Base-by-base conservation (phyloP, 2,888 invertebrate species). In the Lomographa bimaculata region DNA sequence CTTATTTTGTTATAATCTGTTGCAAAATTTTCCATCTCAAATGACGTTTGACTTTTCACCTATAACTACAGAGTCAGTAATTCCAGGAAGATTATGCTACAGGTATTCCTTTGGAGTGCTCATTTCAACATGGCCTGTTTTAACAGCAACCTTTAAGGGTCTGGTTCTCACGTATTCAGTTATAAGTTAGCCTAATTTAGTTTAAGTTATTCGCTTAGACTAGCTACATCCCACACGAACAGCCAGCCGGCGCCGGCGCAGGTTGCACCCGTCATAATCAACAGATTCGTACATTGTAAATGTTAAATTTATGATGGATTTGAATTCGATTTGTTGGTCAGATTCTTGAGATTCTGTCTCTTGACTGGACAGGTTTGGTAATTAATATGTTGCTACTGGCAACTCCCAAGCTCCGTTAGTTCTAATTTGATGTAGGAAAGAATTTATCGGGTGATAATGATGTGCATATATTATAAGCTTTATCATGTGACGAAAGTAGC, bases 101-200 rank as follows among this genome's bases (percentile, higher is more conserved):
- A n/a, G n/a, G n/a, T n/a, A n/a, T n/a, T n/a, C n/a, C n/a, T n/a
- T n/a, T n/a, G n/a, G n/a, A n/a, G n/a, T n/a, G n/a, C n/a, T n/a
- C n/a, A n/a, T n/a, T n/a, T n/a, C n/a, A n/a, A n/a, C n/a, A n/a
- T n/a, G n/a, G n/a, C n/a, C n/a, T n/a, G n/a, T n/a, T n/a, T n/a
- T n/a, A n/a, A n/a, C n/a, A n/a, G 14, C 19, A 12, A 38, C 33
- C 40, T 40, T 34, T n/a, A n/a, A 6, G 34, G 41, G 21, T 41
- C 41, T 36, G 36, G 42, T 36, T 42, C 30, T 36, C 36, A 42
- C 32, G 36, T 36, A 36, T 36, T 36, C 27, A 36, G 42, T n/a
- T n/a, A n/a, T n/a, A n/a, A n/a, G n/a, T n/a, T n/a, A n/a, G n/a
- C n/a, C n/a, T n/a, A n/a, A n/a, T n/a, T n/a, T n/a, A n/a, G 28